Evolutionary conservation across 2,113 vertebrate genomes (phyloP), one percentile per base, ranked within the genome.

Genomic region (Nipponia nippon): DNA sequence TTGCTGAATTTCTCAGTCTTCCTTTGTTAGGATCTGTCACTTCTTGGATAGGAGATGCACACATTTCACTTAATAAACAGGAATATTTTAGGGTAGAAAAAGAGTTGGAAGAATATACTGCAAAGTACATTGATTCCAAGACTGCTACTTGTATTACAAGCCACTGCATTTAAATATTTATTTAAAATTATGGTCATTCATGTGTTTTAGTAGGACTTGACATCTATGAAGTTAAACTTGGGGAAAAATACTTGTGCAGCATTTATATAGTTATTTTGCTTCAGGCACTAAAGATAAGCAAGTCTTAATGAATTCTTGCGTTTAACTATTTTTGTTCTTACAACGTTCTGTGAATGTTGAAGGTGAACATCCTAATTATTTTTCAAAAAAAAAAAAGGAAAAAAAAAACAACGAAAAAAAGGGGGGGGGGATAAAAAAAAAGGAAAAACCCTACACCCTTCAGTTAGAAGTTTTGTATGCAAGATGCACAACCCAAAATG

Each of bases 391-490:
- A 36, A 52, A 25, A 42, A 42, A 42, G 13, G 4, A 42, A 9
- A 10, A 3, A 13, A 30, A 18, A 30, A 1, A n/a, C n/a, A n/a
- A n/a, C n/a, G n/a, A n/a, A n/a, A n/a, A 30, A 18, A 30, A 1
- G 2, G 1, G 17, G 23, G 49, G 9, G 52, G 52, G 52, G 52
- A 22, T 5, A 9, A 8, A 3, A 16, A 34, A 18, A 34, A 1
- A 2, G 1, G 15, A n/a, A 30, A 49, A n/a, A 38, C 6, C 7
- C 8, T 20, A 0, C 8, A 16, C 40, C 6, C 10, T 67, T 49
- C 69, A 10, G 34, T 27, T 36, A 8, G 4, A 71, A 49, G 12
- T 77, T 86, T 42, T 38, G 46, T 81, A 42, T 32, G 32, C n/a
- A 13, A 0, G 32, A 16, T 56, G 49, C 20, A 34, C 70, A 61